phyloP scores from a whole-genome alignment of 1,140 invertebrate genomes.

The Tetraneura akinire region DNA sequence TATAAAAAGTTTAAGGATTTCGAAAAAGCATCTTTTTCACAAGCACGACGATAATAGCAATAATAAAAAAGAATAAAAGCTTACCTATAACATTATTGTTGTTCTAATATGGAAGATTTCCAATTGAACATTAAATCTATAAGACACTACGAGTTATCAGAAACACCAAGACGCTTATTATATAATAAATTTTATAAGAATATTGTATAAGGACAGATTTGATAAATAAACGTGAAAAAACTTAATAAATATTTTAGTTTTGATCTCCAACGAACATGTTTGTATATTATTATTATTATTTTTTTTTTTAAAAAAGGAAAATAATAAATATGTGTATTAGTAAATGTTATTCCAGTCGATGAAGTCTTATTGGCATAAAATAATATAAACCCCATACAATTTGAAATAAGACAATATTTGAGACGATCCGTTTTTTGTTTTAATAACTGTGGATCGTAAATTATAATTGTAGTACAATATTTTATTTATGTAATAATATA shows the following conservation, averaged over 20 bases:
- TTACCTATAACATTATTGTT: neutral
- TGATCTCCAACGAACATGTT: slow-evolving; percentile 34
- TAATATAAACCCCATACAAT: slow-evolving; percentile 32
- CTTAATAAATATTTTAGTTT: slow-evolving; percentile 2
- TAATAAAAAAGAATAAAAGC: too few species aligned
- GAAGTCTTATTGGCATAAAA: slow-evolving; percentile 29
- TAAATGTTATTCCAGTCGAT: slow-evolving; percentile 11
- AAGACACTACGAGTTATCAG: slow-evolving; percentile 44
- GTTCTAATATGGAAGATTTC: slow-evolving; percentile 27
- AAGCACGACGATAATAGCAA: too few species aligned
- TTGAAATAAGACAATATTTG: slow-evolving; percentile 28
- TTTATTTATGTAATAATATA: neutral
- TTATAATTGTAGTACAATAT: slow-evolving; percentile 1
- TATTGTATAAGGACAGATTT: slow-evolving; percentile 37
- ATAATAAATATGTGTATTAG: slow-evolving; percentile 19
- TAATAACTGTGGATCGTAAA: neutral
- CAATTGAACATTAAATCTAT: slow-evolving; percentile 28
- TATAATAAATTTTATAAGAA: neutral
- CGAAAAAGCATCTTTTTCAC: too few species aligned
- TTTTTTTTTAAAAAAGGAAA: neutral
- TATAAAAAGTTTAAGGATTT: too few species aligned
- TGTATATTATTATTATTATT: neutral
- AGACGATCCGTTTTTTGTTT: slow-evolving; percentile 14
- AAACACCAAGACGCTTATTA: slow-evolving; percentile 40
- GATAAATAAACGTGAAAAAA: neutral